A percentile compares a stretch with the other conserved stretches of the same genome.
These are phyloP conservation scores for Drosophila subquinaria DNA, from an alignment of 2,888 invertebrate species.

Conservation along the genomic window DNA sequence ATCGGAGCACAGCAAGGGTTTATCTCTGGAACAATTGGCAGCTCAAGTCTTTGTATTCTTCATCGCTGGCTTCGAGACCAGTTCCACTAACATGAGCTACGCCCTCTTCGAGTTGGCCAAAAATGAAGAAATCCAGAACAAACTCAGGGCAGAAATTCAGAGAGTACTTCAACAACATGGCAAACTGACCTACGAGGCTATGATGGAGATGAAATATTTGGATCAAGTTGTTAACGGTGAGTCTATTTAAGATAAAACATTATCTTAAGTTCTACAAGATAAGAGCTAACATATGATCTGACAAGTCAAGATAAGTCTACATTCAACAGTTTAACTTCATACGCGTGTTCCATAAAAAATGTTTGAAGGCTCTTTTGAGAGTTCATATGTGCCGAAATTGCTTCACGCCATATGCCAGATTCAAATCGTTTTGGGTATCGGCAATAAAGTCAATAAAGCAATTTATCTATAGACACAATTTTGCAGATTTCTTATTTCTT, in stretches of 20 bases:
- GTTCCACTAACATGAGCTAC: conserved; percentile 86
- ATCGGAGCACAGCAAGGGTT: conserved; percentile 48
- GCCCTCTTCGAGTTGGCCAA: conserved; percentile 86
- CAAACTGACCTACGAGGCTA: conserved; percentile 86
- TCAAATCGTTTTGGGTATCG: background rate
- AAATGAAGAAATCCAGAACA: conserved; percentile 85
- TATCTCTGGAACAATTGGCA: conserved; percentile 86
- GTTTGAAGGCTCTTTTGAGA: no score
- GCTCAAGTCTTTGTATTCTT: conserved; percentile 87
- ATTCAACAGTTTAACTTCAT: no score
- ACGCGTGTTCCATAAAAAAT: no score
- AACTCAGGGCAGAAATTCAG: conserved; percentile 85
- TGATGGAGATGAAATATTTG: conserved; percentile 86
- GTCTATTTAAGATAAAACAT: conserved; percentile 3
- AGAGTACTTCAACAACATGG: conserved; percentile 82
- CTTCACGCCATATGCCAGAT: background rate
- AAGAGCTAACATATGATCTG: background rate
- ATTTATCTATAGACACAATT: background rate
- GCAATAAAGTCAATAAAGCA: conserved; percentile 1
- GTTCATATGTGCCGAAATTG: no score
- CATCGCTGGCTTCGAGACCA: conserved; percentile 87
- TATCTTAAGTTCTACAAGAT: background rate
- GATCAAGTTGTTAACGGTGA: conserved; percentile 86
- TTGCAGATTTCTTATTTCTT: background rate
- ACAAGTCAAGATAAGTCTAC: no score